phyloP scores from a whole-genome alignment of 2,113 vertebrate genomes.

The Diadophis punctatus region DNA sequence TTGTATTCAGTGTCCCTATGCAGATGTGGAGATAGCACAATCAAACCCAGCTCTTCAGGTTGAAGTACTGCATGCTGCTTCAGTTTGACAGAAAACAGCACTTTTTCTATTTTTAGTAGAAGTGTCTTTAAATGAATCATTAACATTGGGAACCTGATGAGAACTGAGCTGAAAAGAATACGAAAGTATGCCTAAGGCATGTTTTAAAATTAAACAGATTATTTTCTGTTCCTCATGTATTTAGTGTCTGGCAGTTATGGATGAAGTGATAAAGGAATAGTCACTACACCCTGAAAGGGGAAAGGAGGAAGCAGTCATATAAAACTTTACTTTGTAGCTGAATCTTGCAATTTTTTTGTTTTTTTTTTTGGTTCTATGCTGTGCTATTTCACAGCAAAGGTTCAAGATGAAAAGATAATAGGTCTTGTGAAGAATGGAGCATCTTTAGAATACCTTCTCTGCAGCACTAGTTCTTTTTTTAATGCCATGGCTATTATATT shows the following conservation, averaged over 20 bases:
- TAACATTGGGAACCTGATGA: slow-evolving; percentile 52
- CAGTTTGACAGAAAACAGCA: slow-evolving; percentile 42
- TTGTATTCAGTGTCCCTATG: background rate
- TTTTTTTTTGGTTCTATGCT: slow-evolving; percentile 21
- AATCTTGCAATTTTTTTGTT: background rate
- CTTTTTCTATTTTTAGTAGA: slow-evolving; percentile 55
- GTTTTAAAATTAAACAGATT: slow-evolving; percentile 29
- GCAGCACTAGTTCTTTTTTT: slow-evolving; percentile 50
- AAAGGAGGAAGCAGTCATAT: background rate
- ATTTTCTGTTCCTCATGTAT: slow-evolving; percentile 43
- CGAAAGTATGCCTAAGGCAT: slow-evolving; percentile 25
- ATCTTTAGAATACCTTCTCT: slow-evolving; percentile 39
- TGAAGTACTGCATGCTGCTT: background rate
- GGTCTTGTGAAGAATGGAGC: slow-evolving; percentile 52
- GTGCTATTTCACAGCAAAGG: slow-evolving; percentile 22
- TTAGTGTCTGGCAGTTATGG: slow-evolving; percentile 36
- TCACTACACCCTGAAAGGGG: slow-evolving; percentile 8
- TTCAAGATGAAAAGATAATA: slow-evolving; percentile 56
- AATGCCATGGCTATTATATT: slow-evolving; percentile 61
- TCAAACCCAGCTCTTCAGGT: slow-evolving; percentile 49
- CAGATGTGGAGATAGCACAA: background rate
- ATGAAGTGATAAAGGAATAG: slow-evolving; percentile 20
- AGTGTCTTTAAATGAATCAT: slow-evolving; percentile 56
- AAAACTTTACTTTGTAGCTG: slow-evolving; percentile 1
- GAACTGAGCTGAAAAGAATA: slow-evolving; percentile 42